Conservation (phyloP, 2,797 vertebrate genomes). For the Echiichthys vipera region DNA sequence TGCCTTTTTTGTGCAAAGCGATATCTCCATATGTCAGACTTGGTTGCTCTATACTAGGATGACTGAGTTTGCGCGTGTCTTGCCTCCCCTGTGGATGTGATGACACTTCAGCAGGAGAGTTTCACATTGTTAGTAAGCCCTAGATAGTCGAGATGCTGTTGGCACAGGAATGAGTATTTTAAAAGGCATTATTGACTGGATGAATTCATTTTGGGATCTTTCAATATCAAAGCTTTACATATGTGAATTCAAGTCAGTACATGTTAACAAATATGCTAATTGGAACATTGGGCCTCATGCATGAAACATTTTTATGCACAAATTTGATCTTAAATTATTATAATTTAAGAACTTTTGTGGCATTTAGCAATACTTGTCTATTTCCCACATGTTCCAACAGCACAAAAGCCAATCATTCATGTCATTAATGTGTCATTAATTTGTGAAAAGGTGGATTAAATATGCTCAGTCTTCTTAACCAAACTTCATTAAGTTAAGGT, state of each 20-base stretch:
- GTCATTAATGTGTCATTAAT: too few species aligned
- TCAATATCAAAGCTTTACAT: slow-evolving; percentile 12
- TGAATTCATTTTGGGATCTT: not conserved
- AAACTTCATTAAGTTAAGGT: too few species aligned
- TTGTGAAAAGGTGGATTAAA: too few species aligned
- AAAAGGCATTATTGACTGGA: not conserved
- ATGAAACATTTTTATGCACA: not conserved
- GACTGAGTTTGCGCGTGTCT: slow-evolving; percentile 43
- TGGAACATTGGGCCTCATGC: not conserved
- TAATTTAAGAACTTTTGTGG: too few species aligned
- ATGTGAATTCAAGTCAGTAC: slow-evolving; percentile 26
- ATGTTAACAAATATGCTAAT: slow-evolving; percentile 35
- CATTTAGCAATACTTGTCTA: too few species aligned
- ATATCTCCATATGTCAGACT: slow-evolving; percentile 59
- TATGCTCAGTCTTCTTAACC: too few species aligned
- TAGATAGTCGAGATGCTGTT: slow-evolving; percentile 7
- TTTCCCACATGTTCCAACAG: too few species aligned
- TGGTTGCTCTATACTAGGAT: slow-evolving; percentile 18
- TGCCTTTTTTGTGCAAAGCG: slow-evolving; percentile 35
- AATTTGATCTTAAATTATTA: too few species aligned
- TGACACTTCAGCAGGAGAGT: slow-evolving; percentile 11
- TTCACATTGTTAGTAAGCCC: slow-evolving; percentile 5
- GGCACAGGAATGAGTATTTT: not conserved
- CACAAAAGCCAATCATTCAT: too few species aligned
- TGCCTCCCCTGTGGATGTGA: slow-evolving; percentile 8